Conservation (phyloP, 2,888 invertebrate genomes). For the Folsomia candida region DNA sequence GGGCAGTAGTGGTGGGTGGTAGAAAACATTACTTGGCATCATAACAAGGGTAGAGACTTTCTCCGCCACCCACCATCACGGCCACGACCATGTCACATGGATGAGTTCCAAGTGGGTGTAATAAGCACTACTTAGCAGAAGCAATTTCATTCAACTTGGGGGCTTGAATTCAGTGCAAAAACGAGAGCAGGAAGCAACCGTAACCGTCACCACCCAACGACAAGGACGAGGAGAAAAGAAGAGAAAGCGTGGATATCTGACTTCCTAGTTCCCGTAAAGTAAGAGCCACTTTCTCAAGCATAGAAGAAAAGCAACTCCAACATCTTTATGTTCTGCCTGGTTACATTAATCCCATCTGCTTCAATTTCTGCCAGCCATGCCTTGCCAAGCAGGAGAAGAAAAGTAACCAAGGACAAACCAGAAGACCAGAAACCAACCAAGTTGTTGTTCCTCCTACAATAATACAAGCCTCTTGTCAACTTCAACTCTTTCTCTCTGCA, state of each 20-base stretch:
- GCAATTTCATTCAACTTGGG: not conserved
- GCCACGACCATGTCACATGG: not conserved
- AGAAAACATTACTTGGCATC: not conserved
- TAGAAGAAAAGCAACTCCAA: not conserved
- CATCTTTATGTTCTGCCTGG: slow-evolving; percentile 6
- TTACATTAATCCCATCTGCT: slow-evolving; percentile 19
- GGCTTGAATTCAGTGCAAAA: not conserved
- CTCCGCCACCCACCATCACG: not conserved
- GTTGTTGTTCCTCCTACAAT: not conserved
- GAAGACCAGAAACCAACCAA: not conserved
- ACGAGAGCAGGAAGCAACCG: not conserved
- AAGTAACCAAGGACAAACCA: not conserved
- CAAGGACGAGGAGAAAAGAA: not conserved
- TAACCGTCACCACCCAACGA: not conserved
- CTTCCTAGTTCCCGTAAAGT: not conserved
- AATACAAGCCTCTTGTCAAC: not conserved
- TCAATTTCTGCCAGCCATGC: slow-evolving; percentile 1
- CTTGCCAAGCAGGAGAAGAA: not conserved
- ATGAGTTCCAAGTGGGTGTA: not conserved
- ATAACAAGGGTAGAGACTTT: not conserved
- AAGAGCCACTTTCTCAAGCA: not conserved
- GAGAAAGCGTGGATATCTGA: no score
- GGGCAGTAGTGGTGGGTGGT: no score
- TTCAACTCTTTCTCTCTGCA: not conserved
- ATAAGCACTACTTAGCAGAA: slow-evolving; percentile 3